These are phyloP conservation scores for Ochlodes sylvanus DNA, from an alignment of 2,888 invertebrate genomes.

Conservation along the genomic window DNA sequence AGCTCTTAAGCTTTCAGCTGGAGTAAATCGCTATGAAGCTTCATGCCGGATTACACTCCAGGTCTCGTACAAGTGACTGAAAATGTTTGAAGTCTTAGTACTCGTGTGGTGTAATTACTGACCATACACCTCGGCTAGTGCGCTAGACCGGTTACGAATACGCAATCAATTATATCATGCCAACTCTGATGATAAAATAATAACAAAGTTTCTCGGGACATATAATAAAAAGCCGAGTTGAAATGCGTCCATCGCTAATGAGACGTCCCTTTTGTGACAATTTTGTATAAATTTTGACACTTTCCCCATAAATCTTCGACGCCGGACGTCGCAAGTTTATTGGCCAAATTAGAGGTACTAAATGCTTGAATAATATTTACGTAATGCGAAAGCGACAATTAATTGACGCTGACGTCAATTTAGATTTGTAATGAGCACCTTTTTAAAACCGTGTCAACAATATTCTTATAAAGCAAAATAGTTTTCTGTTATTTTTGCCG, in stretches of 20 bases:
- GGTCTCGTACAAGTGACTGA: too few species aligned
- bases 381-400: slow-evolving; percentile 1
- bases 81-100: too few species aligned
- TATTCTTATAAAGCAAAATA: slow-evolving; percentile 1
- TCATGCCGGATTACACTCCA: too few species aligned
- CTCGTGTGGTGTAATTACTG: not conserved
- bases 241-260: not conserved
- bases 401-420: not conserved
- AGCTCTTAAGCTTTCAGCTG: too few species aligned
- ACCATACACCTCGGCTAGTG: not conserved
- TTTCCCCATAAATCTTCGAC: slow-evolving; percentile 2
- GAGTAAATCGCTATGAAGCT: too few species aligned
- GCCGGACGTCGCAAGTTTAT: slow-evolving; percentile 8
- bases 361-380: slow-evolving; percentile 13
- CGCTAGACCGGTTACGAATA: not conserved
- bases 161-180: not conserved
- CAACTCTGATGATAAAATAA: not conserved
- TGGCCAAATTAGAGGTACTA: slow-evolving; percentile 9
- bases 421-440: slow-evolving; percentile 4
- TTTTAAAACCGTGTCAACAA: slow-evolving; percentile 6
- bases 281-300: slow-evolving; percentile 14
- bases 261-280: slow-evolving; percentile 4
- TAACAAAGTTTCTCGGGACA: too few species aligned
- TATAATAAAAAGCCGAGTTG: too few species aligned
- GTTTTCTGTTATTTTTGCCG: not conserved